A percentile compares a stretch with the other conserved stretches of the same genome.
phyloP scores from a whole-genome alignment of 2,113 vertebrate species.

The Phodopus roborovskii region DNA sequence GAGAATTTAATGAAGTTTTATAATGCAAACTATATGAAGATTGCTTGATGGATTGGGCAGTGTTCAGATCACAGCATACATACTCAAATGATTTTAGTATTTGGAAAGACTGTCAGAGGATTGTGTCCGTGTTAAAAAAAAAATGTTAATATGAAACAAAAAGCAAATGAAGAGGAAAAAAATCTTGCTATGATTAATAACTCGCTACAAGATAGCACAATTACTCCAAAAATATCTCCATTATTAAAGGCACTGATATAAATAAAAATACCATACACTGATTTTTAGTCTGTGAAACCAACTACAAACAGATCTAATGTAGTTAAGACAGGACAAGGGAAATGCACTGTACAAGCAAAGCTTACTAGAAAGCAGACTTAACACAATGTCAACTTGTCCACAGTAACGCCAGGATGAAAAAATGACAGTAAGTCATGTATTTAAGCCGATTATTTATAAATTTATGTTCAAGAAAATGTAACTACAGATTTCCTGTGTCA shows the following conservation, averaged over 20 bases:
- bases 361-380: slow-evolving; percentile 76
- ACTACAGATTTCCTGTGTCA: slow-evolving; percentile 67
- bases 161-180: slow-evolving; percentile 89
- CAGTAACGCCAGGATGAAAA: slow-evolving; percentile 66
- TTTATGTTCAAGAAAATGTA: slow-evolving; percentile 63
- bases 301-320: slow-evolving; percentile 67
- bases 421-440: slow-evolving; percentile 61
- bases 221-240: slow-evolving; percentile 86
- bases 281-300: slow-evolving; percentile 74
- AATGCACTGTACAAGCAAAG: slow-evolving; percentile 65
- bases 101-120: slow-evolving; percentile 88
- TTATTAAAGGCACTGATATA: slow-evolving; percentile 75
- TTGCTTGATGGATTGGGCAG: slow-evolving; percentile 86
- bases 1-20: slow-evolving; percentile 88
- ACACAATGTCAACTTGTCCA: slow-evolving; percentile 60
- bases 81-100: slow-evolving; percentile 87
- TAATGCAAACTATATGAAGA: slow-evolving; percentile 89
- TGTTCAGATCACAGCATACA: slow-evolving; percentile 87
- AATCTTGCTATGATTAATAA: slow-evolving; percentile 92
- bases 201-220: slow-evolving; percentile 88
- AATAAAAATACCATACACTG: slow-evolving; percentile 63
- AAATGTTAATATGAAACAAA: slow-evolving; percentile 89
- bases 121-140: slow-evolving; percentile 88
- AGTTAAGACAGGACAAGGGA: slow-evolving; percentile 66
- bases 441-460: slow-evolving; percentile 46